Percentiles rank a stretch among this genome's conserved stretches.
Evolutionary conservation across 2,888 invertebrate species (phyloP).

Genomic region (Drosophila macrospina): DNA sequence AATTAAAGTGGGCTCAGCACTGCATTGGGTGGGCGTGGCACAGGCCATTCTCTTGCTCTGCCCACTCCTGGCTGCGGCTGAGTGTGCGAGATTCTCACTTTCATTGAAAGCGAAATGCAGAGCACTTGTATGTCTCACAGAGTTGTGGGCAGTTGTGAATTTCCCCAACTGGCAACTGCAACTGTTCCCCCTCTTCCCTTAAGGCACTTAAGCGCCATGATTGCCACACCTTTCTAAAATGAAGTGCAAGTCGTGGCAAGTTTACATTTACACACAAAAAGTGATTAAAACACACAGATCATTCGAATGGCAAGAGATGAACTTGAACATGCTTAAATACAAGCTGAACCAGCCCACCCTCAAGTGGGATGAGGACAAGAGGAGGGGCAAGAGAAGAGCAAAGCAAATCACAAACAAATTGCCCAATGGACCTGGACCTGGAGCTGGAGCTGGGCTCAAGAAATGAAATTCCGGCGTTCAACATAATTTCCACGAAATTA

Average conservation of each 20-base stretch:
- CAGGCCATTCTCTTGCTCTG: not conserved
- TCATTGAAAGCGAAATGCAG: slow-evolving; percentile 16
- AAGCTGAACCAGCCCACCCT: not conserved
- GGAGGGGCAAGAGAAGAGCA: not conserved
- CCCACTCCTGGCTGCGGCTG: not conserved
- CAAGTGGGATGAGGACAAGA: too few species aligned
- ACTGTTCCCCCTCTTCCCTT: not conserved
- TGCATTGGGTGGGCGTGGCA: slow-evolving; percentile 21
- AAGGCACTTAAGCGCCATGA: slow-evolving; percentile 21
- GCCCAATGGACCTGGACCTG: slow-evolving; percentile 27
- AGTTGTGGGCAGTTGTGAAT: slow-evolving; percentile 1
- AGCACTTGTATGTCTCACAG: slow-evolving; percentile 1
- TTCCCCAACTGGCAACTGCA: slow-evolving; percentile 23
- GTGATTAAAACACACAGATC: slow-evolving; percentile 21
- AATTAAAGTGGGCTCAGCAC: slow-evolving; percentile 33
- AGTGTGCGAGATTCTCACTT: slow-evolving; percentile 37
- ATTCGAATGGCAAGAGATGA: slow-evolving; percentile 3
- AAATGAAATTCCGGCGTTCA: slow-evolving; percentile 71
- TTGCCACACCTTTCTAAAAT: slow-evolving; percentile 12
- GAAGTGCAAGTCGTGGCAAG: slow-evolving; percentile 2
- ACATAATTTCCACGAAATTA: slow-evolving; percentile 80
- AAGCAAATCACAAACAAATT: slow-evolving; percentile 72
- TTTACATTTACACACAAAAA: slow-evolving; percentile 42
- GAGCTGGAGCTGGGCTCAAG: slow-evolving; percentile 15
- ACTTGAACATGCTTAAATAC: slow-evolving; percentile 26